Conservation (phyloP, 2,797 vertebrate species). For the Chelmon rostratus region DNA sequence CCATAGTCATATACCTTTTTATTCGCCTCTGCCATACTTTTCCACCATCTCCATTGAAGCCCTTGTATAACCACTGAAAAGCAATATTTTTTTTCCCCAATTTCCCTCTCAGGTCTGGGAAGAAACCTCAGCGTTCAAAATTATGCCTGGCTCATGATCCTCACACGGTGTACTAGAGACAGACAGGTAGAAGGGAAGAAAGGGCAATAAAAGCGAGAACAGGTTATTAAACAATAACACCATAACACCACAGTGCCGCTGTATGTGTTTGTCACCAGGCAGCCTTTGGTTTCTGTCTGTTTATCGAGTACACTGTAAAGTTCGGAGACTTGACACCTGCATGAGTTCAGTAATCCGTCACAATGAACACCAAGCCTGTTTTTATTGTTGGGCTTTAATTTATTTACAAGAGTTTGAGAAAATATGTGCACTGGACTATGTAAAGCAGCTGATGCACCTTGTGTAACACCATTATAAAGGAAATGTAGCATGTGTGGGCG, state of each 20-base stretch:
- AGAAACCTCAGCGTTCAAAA: constrained; percentile 25
- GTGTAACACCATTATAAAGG: background rate
- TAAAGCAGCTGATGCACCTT: background rate
- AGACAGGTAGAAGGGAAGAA: constrained; percentile 3
- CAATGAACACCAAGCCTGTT: background rate
- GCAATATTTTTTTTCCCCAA: constrained; percentile 13
- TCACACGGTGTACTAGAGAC: background rate
- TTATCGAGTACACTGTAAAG: background rate
- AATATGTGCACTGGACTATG: background rate
- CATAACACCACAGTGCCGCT: background rate
- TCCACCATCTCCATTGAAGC: constrained; percentile 51
- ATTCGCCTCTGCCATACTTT: constrained; percentile 40
- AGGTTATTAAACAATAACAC: background rate
- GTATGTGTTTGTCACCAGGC: background rate
- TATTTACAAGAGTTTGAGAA: background rate
- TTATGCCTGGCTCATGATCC: constrained; percentile 8
- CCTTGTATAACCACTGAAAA: constrained; percentile 52
- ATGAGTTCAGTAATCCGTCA: background rate
- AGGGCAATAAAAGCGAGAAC: background rate
- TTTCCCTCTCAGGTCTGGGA: constrained; percentile 46
- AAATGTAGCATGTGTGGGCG: background rate
- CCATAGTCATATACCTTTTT: constrained; percentile 48
- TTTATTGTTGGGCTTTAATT: background rate
- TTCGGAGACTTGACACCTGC: constrained; percentile 9
- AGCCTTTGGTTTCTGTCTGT: background rate